Conservation (phyloP, 2,113 vertebrate genomes). For the Brachirus orientalis region DNA sequence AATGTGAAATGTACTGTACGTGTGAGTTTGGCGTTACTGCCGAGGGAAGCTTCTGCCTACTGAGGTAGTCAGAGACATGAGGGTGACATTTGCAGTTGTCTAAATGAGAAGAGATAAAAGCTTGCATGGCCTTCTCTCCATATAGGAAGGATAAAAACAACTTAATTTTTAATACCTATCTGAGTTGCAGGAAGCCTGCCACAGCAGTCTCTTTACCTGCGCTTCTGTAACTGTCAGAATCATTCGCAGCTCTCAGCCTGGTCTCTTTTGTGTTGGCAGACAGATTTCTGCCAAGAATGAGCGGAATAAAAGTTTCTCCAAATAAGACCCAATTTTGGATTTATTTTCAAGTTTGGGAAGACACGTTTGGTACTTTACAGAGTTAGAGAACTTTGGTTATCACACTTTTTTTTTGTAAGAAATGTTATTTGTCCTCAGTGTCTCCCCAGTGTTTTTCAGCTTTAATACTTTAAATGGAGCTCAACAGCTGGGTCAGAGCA, state of each 20-base stretch:
- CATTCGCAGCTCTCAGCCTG: conserved; percentile 2
- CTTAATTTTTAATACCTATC: conserved; percentile 59
- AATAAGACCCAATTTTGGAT: conserved; percentile 38
- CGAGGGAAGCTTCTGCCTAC: not conserved
- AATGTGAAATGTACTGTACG: too few relatives aligned
- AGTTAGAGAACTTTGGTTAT: conserved; percentile 55
- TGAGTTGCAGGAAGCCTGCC: conserved; percentile 23
- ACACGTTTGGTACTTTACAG: conserved; percentile 48
- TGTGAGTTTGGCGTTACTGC: not conserved
- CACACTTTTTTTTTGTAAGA: conserved; percentile 29
- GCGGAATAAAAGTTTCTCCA: conserved; percentile 41
- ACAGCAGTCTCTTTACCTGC: conserved; percentile 1
- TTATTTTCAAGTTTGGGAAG: conserved; percentile 37
- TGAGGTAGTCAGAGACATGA: conserved; percentile 13
- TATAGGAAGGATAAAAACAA: conserved; percentile 56
- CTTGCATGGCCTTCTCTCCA: conserved; percentile 41
- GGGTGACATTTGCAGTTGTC: conserved; percentile 24
- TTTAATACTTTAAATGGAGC: conserved; percentile 67
- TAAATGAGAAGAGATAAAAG: conserved; percentile 46
- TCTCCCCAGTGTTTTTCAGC: conserved; percentile 50
- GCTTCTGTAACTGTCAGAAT: conserved; percentile 42
- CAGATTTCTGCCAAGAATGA: not conserved
- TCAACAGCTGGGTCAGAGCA: conserved; percentile 62
- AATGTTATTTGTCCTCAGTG: conserved; percentile 50
- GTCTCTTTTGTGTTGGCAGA: conserved; percentile 21